A percentile compares a stretch with the other conserved stretches of the same genome.
Conservation (phyloP, 2,797 vertebrate genomes). For the Crenuchus spilurus region DNA sequence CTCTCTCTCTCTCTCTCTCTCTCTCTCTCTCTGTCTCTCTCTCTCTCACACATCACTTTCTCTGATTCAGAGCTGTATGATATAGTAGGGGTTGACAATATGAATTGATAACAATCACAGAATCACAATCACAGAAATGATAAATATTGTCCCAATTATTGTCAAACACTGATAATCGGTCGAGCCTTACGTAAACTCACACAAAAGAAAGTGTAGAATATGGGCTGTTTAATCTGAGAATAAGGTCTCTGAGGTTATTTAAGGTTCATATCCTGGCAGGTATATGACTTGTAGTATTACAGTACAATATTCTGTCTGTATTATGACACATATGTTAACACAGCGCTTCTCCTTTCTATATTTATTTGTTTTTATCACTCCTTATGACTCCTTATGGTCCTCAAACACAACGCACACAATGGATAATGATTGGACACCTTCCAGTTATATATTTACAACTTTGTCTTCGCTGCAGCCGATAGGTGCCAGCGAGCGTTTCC, state of each 20-base stretch:
- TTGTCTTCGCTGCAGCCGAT: neutral
- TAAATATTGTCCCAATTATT: too few relatives aligned
- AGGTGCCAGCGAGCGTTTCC: conserved; percentile 6
- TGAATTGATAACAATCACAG: too few relatives aligned
- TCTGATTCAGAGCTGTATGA: neutral
- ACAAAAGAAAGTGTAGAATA: too few relatives aligned
- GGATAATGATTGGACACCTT: conserved; percentile 11
- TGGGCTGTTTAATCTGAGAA: too few relatives aligned
- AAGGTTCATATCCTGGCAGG: neutral
- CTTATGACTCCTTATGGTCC: neutral
- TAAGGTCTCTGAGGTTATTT: neutral
- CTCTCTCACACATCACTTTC: neutral
- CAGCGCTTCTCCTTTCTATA: neutral
- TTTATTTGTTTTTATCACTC: neutral
- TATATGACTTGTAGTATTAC: neutral
- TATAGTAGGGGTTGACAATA: too few relatives aligned
- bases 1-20: neutral
- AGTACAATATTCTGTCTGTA: neutral
- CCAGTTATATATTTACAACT: conserved; percentile 26
- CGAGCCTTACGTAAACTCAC: too few relatives aligned
- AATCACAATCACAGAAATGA: too few relatives aligned
- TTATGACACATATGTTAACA: neutral
- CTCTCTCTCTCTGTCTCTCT: neutral
- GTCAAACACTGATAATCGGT: too few relatives aligned
- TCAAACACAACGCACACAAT: conserved; percentile 1